Conservation (phyloP, 2,113 vertebrate genomes). For the Daphoenositta chrysoptera region DNA sequence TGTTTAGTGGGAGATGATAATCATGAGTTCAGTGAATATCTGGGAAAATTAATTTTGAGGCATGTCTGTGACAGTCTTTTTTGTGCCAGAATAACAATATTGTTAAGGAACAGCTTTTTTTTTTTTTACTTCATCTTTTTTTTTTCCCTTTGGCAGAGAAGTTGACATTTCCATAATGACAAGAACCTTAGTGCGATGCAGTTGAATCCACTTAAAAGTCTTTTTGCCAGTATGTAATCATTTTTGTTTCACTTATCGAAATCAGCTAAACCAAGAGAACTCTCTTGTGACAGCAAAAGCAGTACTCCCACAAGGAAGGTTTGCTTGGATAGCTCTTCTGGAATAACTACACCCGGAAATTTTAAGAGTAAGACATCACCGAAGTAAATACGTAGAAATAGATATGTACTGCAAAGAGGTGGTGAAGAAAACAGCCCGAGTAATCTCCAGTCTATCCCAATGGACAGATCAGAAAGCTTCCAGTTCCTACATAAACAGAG, state of each 20-base stretch:
- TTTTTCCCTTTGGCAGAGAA: neutral
- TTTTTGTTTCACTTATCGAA: neutral
- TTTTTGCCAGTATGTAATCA: neutral
- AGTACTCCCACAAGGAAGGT: neutral
- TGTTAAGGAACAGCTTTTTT: neutral
- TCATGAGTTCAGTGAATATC: neutral
- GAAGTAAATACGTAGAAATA: neutral
- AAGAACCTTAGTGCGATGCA: conserved; percentile 8
- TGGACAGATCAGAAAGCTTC: neutral
- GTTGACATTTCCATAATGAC: neutral
- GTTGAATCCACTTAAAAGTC: neutral
- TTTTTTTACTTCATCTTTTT: neutral
- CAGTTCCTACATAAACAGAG: neutral
- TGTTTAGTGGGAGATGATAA: neutral
- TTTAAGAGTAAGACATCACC: neutral
- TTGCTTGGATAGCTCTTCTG: neutral
- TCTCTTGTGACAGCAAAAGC: neutral
- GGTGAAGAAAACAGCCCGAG: neutral
- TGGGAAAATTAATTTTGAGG: conserved; percentile 12
- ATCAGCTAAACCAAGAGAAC: neutral
- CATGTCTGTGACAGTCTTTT: neutral
- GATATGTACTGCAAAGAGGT: neutral
- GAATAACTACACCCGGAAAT: neutral
- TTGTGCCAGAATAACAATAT: conserved; percentile 34
- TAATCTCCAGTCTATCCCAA: neutral